Percentiles rank a stretch among this genome's conserved stretches.
These are phyloP conservation scores for Bellardia bayeri DNA, from an alignment of 2,888 invertebrate species.

Conservation along the genomic window DNA sequence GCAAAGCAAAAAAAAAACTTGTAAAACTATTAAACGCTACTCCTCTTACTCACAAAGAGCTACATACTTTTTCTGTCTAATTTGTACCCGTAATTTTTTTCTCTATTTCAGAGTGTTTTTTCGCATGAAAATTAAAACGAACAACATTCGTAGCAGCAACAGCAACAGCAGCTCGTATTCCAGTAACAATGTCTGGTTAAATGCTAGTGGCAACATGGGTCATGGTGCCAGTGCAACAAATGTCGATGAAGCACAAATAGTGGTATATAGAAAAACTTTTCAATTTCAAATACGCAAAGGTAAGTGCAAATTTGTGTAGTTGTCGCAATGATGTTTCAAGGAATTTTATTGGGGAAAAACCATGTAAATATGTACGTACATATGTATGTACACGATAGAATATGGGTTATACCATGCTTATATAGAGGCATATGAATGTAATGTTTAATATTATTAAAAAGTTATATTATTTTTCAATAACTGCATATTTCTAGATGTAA, in stretches of 20 bases:
- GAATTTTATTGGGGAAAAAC: neutral
- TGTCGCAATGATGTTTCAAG: neutral
- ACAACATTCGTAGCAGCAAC: conserved; percentile 57
- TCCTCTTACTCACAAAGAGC: neutral
- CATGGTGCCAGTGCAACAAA: conserved; percentile 62
- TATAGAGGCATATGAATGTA: too few species aligned
- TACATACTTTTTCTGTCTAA: neutral
- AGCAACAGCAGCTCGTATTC: conserved; percentile 35
- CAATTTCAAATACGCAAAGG: conserved; percentile 79
- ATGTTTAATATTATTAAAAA: too few species aligned
- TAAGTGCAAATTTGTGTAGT: conserved; percentile 66
- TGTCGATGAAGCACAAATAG: conserved; percentile 73
- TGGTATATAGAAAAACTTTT: conserved; percentile 77
- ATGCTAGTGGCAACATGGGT: conserved; percentile 62
- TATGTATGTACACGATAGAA: neutral
- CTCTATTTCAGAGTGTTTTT: conserved; percentile 77
- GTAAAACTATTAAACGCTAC: neutral
- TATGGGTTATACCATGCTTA: neutral
- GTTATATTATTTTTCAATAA: too few species aligned
- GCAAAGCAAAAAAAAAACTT: too few species aligned
- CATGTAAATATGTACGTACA: too few species aligned
- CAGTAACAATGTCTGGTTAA: conserved; percentile 55
- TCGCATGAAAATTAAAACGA: conserved; percentile 74
- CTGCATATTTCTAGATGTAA: too few species aligned
- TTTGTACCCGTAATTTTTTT: neutral